Evolutionary conservation across 2,797 vertebrate genomes (phyloP).

Genomic region (Cheirogaleus major): DNA sequence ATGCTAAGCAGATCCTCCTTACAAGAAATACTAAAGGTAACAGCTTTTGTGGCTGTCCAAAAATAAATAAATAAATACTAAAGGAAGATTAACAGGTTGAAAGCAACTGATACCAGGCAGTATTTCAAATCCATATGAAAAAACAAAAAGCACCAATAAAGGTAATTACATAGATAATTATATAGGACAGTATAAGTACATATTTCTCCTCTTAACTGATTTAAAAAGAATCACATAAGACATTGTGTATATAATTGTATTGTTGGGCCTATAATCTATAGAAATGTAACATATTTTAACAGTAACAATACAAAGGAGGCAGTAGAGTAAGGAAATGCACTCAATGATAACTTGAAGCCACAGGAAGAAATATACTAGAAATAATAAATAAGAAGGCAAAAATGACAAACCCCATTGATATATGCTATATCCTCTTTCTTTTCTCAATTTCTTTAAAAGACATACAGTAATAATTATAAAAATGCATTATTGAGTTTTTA

Average conservation of each 20-base stretch:
- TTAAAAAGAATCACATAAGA: background rate
- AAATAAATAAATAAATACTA: too few relatives aligned
- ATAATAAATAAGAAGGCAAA: background rate
- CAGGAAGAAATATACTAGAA: background rate
- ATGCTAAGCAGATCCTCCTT: background rate
- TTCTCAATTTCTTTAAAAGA: background rate
- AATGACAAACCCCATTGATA: background rate
- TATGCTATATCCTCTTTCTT: background rate
- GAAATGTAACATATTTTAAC: background rate
- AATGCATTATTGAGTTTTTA: background rate
- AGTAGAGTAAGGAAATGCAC: background rate
- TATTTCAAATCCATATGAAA: background rate
- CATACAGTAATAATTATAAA: background rate
- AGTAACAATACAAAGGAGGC: background rate
- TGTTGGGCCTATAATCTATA: background rate
- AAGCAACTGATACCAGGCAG: background rate
- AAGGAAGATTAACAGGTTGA: background rate
- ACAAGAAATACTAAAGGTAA: background rate
- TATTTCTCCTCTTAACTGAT: background rate
- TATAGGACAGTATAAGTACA: background rate
- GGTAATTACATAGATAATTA: background rate
- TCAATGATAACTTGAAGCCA: background rate
- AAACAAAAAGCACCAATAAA: background rate
- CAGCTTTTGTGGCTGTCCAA: too few relatives aligned
- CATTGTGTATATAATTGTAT: background rate